Evolutionary conservation across 2,113 vertebrate species (phyloP).

Genomic region (Mungos mungo): DNA sequence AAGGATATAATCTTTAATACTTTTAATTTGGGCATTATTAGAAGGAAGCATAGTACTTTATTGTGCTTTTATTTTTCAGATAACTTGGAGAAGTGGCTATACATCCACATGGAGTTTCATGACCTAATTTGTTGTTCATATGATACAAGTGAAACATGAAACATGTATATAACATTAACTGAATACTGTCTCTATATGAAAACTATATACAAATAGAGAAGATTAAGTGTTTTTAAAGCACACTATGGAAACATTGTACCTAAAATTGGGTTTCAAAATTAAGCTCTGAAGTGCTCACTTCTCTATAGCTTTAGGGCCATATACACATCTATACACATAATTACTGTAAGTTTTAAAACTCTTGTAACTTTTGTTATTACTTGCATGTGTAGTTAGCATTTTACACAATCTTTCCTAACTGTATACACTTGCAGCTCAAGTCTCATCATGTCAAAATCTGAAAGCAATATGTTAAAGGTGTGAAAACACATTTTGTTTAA

Average conservation of each 20-base stretch:
- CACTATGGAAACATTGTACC: neutral
- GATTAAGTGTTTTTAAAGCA: neutral
- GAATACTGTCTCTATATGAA: neutral
- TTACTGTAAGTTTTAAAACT: neutral
- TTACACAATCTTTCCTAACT: neutral
- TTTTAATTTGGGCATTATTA: constrained; percentile 4
- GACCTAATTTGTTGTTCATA: constrained; percentile 10
- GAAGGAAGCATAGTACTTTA: neutral
- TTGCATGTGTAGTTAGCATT: neutral
- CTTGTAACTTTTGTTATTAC: neutral
- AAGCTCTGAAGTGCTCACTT: neutral
- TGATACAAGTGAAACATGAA: constrained; percentile 1
- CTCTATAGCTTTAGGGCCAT: neutral
- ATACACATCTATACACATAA: neutral
- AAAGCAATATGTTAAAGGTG: neutral
- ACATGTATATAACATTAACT: neutral
- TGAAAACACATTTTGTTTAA: neutral
- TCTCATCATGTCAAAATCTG: neutral
- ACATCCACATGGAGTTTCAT: neutral
- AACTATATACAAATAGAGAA: neutral
- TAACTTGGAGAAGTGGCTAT: neutral
- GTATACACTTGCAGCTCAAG: neutral
- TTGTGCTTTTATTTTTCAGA: neutral
- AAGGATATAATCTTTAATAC: neutral
- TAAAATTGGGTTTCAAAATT: constrained; percentile 36